phyloP scores from a whole-genome alignment of 2,888 invertebrate genomes.

The Malthinus flaveolus region DNA sequence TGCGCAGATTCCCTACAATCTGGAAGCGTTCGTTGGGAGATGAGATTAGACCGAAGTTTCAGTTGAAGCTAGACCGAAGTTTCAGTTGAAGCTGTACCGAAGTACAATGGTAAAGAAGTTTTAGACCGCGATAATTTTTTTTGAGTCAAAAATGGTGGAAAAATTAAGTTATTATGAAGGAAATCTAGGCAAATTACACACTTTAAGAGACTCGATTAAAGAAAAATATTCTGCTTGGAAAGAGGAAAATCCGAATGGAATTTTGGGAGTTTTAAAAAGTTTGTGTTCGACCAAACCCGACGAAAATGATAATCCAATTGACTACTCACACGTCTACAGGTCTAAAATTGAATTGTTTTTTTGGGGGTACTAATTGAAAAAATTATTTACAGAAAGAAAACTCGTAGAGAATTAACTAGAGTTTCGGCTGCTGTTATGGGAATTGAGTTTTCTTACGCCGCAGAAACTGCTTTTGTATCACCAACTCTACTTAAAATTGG shows the following conservation, averaged over 20 bases:
- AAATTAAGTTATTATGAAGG: slow-evolving; percentile 83
- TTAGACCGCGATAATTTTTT: background rate
- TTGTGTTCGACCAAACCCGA: slow-evolving; percentile 46
- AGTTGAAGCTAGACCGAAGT: background rate
- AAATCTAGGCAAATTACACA: slow-evolving; percentile 70
- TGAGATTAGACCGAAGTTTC: too few species aligned
- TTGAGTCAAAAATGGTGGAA: slow-evolving; percentile 64
- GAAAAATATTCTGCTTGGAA: slow-evolving; percentile 67
- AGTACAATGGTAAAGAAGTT: background rate
- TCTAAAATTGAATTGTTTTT: slow-evolving; percentile 42
- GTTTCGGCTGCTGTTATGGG: slow-evolving; percentile 96
- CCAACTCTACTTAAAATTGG: slow-evolving; percentile 92
- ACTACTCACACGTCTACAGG: slow-evolving; percentile 72
- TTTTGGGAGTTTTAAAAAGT: slow-evolving; percentile 58
- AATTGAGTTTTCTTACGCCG: slow-evolving; percentile 96
- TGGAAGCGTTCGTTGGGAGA: background rate
- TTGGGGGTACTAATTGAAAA: background rate
- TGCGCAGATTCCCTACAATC: slow-evolving; percentile 22
- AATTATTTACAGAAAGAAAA: slow-evolving; percentile 67
- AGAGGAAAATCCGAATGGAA: slow-evolving; percentile 61
- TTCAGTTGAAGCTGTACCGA: background rate
- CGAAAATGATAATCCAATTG: slow-evolving; percentile 51
- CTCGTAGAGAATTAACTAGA: slow-evolving; percentile 77
- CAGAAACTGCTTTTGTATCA: slow-evolving; percentile 96
- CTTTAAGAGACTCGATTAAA: slow-evolving; percentile 65